phyloP scores from a whole-genome alignment of 2,797 vertebrate species.

The Meriones psammophilus region DNA sequence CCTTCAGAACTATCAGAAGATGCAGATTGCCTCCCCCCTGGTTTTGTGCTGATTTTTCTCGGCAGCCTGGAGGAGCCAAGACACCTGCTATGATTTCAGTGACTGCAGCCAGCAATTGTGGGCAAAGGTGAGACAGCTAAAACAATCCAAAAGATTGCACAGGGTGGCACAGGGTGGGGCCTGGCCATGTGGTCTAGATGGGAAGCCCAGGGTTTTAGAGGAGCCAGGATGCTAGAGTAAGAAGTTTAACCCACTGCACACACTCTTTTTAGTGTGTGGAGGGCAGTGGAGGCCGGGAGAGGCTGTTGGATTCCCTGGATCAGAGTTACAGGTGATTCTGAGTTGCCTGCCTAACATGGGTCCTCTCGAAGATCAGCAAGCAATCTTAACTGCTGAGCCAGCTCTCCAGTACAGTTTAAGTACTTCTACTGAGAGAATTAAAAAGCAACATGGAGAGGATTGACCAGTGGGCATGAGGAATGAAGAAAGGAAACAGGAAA shows the following conservation, averaged over 20 bases:
- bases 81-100: background rate
- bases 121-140: background rate
- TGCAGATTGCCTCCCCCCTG: background rate
- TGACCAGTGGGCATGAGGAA: background rate
- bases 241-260: background rate
- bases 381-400: background rate
- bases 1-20: background rate
- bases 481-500: background rate
- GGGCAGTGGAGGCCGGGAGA: background rate
- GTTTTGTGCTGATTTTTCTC: background rate
- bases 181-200: background rate
- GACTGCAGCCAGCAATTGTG: background rate
- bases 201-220: background rate
- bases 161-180: background rate
- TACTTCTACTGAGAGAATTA: background rate
- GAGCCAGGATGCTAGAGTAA: background rate
- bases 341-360: background rate
- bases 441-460: background rate
- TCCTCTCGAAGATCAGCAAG: background rate
- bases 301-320: background rate
- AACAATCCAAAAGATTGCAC: background rate
- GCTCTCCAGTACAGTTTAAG: background rate
- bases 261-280: background rate
- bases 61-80: conserved; percentile 22
- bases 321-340: background rate